These are phyloP conservation scores for Elaphurus davidianus DNA, from an alignment of 2,113 vertebrate species.

Conservation along the genomic window DNA sequence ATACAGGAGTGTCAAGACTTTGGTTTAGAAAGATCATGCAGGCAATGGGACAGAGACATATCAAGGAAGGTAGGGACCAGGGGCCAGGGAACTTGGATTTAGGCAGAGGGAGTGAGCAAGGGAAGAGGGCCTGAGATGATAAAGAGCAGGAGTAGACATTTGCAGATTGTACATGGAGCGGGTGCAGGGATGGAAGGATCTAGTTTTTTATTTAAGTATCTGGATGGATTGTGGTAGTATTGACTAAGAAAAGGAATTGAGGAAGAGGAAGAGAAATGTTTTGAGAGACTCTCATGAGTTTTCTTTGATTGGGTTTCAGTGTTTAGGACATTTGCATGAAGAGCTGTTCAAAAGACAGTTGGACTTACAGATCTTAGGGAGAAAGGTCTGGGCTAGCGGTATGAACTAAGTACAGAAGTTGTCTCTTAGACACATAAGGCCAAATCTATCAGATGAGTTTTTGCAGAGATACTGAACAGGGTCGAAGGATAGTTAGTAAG, in stretches of 20 bases:
- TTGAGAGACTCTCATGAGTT: neutral
- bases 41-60: neutral
- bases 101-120: neutral
- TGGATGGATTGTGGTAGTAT: neutral
- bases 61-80: neutral
- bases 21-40: neutral
- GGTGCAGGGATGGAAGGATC: accelerated
- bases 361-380: neutral
- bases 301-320: neutral
- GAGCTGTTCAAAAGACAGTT: too few relatives aligned
- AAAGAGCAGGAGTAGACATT: neutral
- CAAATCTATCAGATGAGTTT: neutral
- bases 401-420: neutral
- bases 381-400: neutral
- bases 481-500: neutral
- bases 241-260: neutral
- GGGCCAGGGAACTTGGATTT: neutral
- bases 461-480: neutral
- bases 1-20: neutral
- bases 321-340: neutral
- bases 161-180: neutral
- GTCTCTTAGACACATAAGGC: too few relatives aligned
- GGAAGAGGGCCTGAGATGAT: neutral
- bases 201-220: neutral
- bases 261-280: neutral